Percentiles rank a stretch among this genome's conserved stretches.
phyloP scores from a whole-genome alignment of 2,888 invertebrate species.

The Drosophila picticornis region DNA sequence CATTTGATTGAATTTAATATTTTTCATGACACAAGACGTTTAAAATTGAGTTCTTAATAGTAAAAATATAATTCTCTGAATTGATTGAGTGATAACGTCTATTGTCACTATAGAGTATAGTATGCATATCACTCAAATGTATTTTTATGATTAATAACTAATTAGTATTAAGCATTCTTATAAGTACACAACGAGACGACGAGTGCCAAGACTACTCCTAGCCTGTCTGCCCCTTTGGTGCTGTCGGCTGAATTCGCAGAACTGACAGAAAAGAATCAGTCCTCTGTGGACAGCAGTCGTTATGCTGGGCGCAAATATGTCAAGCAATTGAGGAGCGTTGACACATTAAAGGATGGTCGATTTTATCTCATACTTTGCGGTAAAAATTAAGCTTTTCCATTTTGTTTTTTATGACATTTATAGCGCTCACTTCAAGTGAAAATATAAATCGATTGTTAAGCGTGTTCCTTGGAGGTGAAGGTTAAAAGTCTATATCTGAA shows the following conservation, averaged over 20 bases:
- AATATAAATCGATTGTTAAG: background rate
- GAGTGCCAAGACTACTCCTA: background rate
- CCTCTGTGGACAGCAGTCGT: background rate
- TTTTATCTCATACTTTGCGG: background rate
- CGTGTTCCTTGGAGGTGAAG: background rate
- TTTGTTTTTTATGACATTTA: background rate
- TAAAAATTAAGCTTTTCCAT: background rate
- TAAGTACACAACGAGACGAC: background rate
- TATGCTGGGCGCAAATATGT: background rate
- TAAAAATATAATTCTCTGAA: background rate
- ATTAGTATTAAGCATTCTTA: background rate
- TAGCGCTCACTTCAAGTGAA: background rate
- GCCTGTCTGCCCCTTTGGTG: background rate
- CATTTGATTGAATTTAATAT: background rate
- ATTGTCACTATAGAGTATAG: background rate
- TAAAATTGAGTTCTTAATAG: background rate
- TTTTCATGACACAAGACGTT: background rate
- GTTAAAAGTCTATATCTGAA: background rate
- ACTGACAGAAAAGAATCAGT: background rate
- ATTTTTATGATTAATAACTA: slow-evolving; percentile 1
- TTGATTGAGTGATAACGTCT: background rate
- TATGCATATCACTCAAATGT: background rate
- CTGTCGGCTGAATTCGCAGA: background rate
- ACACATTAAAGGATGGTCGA: background rate
- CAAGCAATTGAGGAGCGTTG: background rate